Conservation (phyloP, 2,113 vertebrate species). For the Origma solitaria region DNA sequence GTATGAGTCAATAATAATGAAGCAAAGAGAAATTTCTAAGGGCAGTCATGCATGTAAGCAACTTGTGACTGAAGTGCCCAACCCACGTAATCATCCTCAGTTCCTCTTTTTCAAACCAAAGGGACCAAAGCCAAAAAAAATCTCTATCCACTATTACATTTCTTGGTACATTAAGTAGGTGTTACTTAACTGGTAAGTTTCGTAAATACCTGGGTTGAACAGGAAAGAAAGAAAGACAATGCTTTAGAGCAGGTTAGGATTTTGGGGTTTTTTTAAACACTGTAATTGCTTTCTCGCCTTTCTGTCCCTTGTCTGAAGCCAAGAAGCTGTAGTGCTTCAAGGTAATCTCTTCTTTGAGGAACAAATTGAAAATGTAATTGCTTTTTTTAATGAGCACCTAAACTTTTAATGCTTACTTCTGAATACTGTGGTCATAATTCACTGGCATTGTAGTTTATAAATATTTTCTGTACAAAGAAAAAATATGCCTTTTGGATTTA, state of each 20-base stretch:
- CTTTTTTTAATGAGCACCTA: background rate
- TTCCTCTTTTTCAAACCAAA: conserved; percentile 35
- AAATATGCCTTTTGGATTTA: background rate
- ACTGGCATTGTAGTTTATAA: background rate
- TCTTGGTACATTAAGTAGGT: background rate
- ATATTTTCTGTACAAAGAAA: background rate
- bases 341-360: background rate
- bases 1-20: conserved; percentile 21
- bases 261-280: background rate
- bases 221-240: background rate
- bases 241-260: background rate
- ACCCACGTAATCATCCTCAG: background rate
- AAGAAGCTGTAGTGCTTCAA: background rate
- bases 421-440: background rate
- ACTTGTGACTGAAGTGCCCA: conserved; percentile 42
- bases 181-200: conserved; percentile 14
- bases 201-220: background rate
- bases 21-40: background rate
- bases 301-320: background rate
- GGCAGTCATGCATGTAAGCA: conserved; percentile 16
- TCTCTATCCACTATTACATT: background rate
- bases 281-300: background rate
- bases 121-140: background rate
- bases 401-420: background rate
- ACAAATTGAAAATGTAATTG: background rate